These are phyloP conservation scores for Galeopsomyia nigrocyanea DNA, from an alignment of 2,888 invertebrate species.

Conservation along the genomic window DNA sequence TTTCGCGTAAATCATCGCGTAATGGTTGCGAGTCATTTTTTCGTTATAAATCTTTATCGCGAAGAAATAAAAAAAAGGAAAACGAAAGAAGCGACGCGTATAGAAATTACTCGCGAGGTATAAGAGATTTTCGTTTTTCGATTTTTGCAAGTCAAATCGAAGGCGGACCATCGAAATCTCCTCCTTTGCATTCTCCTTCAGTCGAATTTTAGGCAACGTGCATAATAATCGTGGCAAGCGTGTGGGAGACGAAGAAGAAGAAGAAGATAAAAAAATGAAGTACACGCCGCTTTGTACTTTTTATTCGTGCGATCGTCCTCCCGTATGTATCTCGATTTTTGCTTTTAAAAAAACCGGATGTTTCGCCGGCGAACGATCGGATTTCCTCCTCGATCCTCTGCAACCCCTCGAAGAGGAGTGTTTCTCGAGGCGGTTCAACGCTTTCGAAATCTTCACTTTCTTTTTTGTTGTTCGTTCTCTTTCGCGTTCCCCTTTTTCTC, in stretches of 20 bases:
- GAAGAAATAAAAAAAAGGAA: too few species aligned
- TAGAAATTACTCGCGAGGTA: too few species aligned
- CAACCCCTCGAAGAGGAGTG: slow-evolving; percentile 37
- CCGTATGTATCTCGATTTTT: slow-evolving; percentile 38
- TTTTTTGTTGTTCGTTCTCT: slow-evolving; percentile 1
- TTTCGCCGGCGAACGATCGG: slow-evolving; percentile 44
- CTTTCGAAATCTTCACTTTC: slow-evolving; percentile 42
- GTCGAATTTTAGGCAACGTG: neutral
- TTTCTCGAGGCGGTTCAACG: slow-evolving; percentile 41
- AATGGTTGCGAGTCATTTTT: too few species aligned
- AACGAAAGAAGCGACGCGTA: too few species aligned
- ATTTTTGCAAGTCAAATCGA: slow-evolving; percentile 14
- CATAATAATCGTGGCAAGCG: slow-evolving; percentile 19
- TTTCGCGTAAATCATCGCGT: too few species aligned
- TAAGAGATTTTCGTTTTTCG: neutral
- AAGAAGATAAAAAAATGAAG: neutral
- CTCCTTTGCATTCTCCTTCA: neutral
- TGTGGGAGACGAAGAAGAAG: neutral
- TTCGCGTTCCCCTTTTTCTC: neutral
- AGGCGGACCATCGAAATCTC: neutral
- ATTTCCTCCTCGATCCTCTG: slow-evolving; percentile 47
- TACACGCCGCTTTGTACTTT: slow-evolving; percentile 30
- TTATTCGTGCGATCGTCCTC: slow-evolving; percentile 26
- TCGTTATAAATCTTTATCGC: too few species aligned
- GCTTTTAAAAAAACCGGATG: slow-evolving; percentile 45